These are phyloP conservation scores for Pan paniscus DNA, from an alignment of 2,113 vertebrate species.

Conservation along the genomic window DNA sequence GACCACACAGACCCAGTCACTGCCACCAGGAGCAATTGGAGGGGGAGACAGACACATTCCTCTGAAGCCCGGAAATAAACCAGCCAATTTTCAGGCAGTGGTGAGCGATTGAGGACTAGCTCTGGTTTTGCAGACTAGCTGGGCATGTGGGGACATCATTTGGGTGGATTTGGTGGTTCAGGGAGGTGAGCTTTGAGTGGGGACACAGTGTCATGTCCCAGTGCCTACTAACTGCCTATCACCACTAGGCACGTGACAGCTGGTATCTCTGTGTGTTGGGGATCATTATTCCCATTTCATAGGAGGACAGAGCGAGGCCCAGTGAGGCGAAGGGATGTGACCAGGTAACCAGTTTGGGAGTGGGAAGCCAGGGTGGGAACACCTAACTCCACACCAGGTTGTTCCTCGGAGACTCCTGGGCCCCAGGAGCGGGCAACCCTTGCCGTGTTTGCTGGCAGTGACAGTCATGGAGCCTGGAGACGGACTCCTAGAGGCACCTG, in stretches of 20 bases:
- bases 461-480: not conserved
- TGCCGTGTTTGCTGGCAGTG: not conserved
- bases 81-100: not conserved
- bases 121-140: not conserved
- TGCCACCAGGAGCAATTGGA: not conserved
- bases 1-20: not conserved
- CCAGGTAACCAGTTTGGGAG: not conserved
- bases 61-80: not conserved
- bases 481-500: not conserved
- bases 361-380: not conserved
- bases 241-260: rapidly evolving
- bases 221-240: not conserved
- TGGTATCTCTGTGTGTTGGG: not conserved
- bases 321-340: not conserved
- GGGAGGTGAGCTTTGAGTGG: not conserved
- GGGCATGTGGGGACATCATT: not conserved
- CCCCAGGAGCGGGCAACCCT: not conserved
- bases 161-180: not conserved
- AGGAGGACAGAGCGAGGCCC: not conserved
- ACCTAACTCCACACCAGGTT: too few relatives aligned
- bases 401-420: not conserved
- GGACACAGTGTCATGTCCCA: not conserved
- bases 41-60: not conserved
- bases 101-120: not conserved
- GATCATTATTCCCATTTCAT: not conserved